Base-by-base conservation (phyloP, 2,797 vertebrate genomes). In the Brachyalestes nurse region DNA sequence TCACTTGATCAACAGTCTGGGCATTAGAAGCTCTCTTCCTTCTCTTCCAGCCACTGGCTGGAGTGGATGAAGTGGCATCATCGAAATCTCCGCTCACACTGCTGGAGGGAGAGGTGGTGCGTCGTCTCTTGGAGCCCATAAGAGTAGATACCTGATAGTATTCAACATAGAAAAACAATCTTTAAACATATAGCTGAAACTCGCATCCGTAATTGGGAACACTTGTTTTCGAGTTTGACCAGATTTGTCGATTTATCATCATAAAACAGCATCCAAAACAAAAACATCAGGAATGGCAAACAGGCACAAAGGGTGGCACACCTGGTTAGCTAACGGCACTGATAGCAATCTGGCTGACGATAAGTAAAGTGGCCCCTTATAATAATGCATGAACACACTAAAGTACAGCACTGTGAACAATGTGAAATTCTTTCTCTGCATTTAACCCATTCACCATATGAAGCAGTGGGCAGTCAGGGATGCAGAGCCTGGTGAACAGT, bases 101-200 rank as follows among this genome's bases (percentile, higher is more conserved):
- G 91, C 97, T 99, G 88, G 97, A 97, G 76, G 98, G 97, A 34
- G 98, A 99, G 40, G 97, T 98, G 67, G 97, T 96, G 93, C 98
- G 95, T 92, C 97, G 96, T 90, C 98, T 95, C 92, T 99, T 99
- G 87, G 97, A 96, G 93, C 94, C 97, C 94, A 97, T 95, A 84
- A 96, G 84, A 53, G 65, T 53, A 71, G 14, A 17, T 77, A 79
- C 79, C 88, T 88, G 75, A 40, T 60, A 42, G 81, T 69, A n/a
- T 42, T 13, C 8, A n/a, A 42, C 58, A 77, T 38, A 62, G 28
- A 66, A 14, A 77, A 38, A 81, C 13, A 21, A 66, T 1, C 0
- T 28, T 28, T 28, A 25, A 6, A 62, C 60, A 45, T 6, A 45
- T 28, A 28, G 1, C 28, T 28, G 1, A 28, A 28, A 45, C 6